Conservation (phyloP, 1,140 invertebrate genomes). For the Lethrus apterus region DNA sequence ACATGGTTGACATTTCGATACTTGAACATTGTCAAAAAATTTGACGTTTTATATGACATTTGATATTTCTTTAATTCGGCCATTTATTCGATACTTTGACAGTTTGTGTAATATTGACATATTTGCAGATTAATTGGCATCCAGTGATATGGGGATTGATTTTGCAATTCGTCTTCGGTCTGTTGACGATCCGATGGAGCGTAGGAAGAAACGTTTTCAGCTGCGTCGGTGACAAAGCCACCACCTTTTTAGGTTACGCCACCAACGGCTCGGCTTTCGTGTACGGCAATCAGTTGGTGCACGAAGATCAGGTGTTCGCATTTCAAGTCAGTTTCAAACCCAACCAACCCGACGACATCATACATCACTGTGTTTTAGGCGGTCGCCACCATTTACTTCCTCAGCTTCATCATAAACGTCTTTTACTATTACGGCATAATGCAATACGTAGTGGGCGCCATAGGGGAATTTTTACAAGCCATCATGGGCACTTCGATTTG, state of each 20-base stretch:
- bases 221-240: slow-evolving; percentile 73
- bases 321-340: slow-evolving; percentile 64
- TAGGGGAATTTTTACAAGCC: slow-evolving; percentile 68
- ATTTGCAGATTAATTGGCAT: slow-evolving; percentile 61
- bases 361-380: slow-evolving; percentile 51
- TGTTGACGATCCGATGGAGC: slow-evolving; percentile 79
- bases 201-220: slow-evolving; percentile 68
- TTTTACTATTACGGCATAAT: slow-evolving; percentile 82
- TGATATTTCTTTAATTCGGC: not conserved
- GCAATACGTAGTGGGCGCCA: slow-evolving; percentile 77
- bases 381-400: slow-evolving; percentile 83
- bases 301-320: slow-evolving; percentile 58
- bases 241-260: slow-evolving; percentile 72
- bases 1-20: no score
- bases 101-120: slow-evolving; percentile 6
- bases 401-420: slow-evolving; percentile 80
- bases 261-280: slow-evolving; percentile 76
- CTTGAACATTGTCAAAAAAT: not conserved
- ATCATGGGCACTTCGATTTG: slow-evolving; percentile 81
- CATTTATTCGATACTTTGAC: not conserved
- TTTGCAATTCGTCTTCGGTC: slow-evolving; percentile 79
- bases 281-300: slow-evolving; percentile 66
- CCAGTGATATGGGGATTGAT: slow-evolving; percentile 72
- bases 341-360: no score
- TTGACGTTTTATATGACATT: not conserved